These are phyloP conservation scores for Hystrix cristata DNA, from an alignment of 2,113 vertebrate species.

Conservation along the genomic window DNA sequence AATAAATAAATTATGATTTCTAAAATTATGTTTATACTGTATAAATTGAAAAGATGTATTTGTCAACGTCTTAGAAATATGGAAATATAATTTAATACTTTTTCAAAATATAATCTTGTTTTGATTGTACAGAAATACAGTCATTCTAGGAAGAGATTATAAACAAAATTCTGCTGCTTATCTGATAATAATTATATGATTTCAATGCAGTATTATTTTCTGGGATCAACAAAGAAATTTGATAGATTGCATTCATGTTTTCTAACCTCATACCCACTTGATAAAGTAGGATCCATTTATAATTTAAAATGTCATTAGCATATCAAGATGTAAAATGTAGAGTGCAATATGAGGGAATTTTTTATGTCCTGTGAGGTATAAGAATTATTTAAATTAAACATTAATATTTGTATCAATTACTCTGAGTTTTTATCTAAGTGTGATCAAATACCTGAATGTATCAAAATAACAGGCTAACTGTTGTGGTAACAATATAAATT, in stretches of 20 bases:
- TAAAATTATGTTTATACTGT: not conserved
- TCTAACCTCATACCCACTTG: not conserved
- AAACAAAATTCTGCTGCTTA: constrained; percentile 20
- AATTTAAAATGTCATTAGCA: not conserved
- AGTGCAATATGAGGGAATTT: not conserved
- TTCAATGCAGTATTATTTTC: constrained; percentile 24
- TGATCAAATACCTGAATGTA: not conserved
- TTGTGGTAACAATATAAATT: not conserved
- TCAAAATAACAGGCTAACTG: not conserved
- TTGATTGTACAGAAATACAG: not conserved
- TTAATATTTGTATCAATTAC: not conserved
- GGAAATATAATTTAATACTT: constrained; percentile 2
- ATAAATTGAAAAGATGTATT: not conserved
- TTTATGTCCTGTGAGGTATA: not conserved
- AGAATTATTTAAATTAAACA: not conserved
- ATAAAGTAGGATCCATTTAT: not conserved
- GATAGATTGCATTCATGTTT: not conserved
- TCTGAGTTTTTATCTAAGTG: not conserved
- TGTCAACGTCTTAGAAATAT: not conserved
- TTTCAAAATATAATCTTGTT: constrained; percentile 37
- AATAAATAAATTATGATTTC: not conserved
- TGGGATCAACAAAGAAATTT: not conserved
- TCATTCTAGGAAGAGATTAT: not conserved
- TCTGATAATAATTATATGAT: not conserved
- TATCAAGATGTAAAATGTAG: not conserved